Conservation (phyloP, 2,113 vertebrate genomes). For the Austrofundulus limnaeus region DNA sequence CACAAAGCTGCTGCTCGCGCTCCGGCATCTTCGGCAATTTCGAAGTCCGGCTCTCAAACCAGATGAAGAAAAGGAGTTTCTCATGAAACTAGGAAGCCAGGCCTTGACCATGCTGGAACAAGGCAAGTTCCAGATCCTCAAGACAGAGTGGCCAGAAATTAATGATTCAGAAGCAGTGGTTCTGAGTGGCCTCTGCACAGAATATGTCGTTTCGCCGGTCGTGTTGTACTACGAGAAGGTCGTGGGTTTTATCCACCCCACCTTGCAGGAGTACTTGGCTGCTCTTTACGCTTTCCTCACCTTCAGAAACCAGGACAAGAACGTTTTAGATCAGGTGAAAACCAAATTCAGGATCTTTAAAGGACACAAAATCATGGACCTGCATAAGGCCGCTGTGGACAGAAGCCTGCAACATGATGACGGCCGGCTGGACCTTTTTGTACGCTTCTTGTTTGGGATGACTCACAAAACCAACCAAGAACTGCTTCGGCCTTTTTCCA, state of each 20-base stretch:
- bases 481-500: slow-evolving; percentile 51
- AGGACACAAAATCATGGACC: slow-evolving; percentile 17
- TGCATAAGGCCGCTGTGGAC: slow-evolving; percentile 67
- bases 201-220: slow-evolving; percentile 46
- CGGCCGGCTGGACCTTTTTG: slow-evolving; percentile 63
- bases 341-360: slow-evolving; percentile 32
- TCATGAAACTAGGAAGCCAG: slow-evolving; percentile 68
- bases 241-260: slow-evolving; percentile 75
- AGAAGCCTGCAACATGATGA: slow-evolving; percentile 51
- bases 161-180: slow-evolving; percentile 48
- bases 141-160: slow-evolving; percentile 36
- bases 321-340: slow-evolving; percentile 50
- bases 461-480: slow-evolving; percentile 46
- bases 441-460: slow-evolving; percentile 73
- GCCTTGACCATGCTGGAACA: slow-evolving; percentile 71
- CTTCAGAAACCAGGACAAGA: slow-evolving; percentile 61
- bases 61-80: slow-evolving; percentile 43
- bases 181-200: slow-evolving; percentile 64
- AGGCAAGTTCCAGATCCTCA: slow-evolving; percentile 39
- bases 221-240: slow-evolving; percentile 59
- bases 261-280: slow-evolving; percentile 78
- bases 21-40: slow-evolving; percentile 25
- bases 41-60: slow-evolving; percentile 13
- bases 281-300: slow-evolving; percentile 71
- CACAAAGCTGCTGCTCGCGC: slow-evolving; percentile 63